Conservation (phyloP, 2,797 vertebrate genomes). For the Garrulus glandarius region DNA sequence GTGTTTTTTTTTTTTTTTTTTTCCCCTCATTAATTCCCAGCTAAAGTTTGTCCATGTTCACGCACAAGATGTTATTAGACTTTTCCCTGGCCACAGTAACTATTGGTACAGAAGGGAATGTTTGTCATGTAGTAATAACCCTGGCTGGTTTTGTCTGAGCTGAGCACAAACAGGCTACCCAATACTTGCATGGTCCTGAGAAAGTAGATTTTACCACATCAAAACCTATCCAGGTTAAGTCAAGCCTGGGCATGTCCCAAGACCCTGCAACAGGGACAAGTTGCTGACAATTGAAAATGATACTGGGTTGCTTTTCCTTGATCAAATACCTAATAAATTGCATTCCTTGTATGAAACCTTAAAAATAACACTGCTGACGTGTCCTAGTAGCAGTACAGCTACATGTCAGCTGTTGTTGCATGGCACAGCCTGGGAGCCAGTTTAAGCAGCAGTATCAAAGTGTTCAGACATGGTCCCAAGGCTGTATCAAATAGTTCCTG, state of each 20-base stretch:
- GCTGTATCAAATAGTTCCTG: background rate
- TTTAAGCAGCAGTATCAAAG: background rate
- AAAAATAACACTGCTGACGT: background rate
- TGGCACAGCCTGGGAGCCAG: accelerated
- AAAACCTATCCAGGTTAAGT: background rate
- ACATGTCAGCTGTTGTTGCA: background rate
- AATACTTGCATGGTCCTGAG: background rate
- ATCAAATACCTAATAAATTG: background rate
- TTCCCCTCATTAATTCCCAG: background rate
- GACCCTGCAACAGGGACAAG: background rate
- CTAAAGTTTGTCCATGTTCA: background rate
- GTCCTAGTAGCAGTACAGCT: background rate
- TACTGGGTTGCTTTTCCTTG: background rate
- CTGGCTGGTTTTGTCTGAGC: background rate
- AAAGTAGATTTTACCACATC: background rate
- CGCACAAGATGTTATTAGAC: background rate
- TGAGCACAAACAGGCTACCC: background rate
- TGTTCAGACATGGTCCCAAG: background rate
- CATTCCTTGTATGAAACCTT: background rate
- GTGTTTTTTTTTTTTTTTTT: background rate
- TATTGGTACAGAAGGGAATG: background rate
- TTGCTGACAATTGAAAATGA: background rate
- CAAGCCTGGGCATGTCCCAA: background rate
- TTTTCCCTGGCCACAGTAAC: accelerated
- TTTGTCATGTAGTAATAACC: background rate